A percentile compares a stretch with the other conserved stretches of the same genome.
Conservation (phyloP, 92 coral and sea anemone genomes). For the Epizoanthus ramosus region DNA sequence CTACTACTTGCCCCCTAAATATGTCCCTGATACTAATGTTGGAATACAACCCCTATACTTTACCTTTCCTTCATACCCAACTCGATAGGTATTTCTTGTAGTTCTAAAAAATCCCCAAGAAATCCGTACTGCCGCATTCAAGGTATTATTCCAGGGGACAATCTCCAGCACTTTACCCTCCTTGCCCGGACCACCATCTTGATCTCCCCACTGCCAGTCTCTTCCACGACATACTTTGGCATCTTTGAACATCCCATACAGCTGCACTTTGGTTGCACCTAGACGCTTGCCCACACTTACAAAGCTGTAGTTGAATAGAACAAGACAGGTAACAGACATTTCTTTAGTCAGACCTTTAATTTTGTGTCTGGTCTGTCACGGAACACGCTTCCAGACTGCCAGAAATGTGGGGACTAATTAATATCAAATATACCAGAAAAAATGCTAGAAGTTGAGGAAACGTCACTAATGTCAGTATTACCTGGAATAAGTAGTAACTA, state of each 20-base stretch:
- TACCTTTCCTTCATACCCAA: conserved; percentile 36
- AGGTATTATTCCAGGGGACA: conserved; percentile 10
- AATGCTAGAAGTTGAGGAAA: no score
- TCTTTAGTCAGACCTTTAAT: no score
- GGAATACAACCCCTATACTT: no score
- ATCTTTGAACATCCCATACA: conserved; percentile 25
- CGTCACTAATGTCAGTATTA: no score
- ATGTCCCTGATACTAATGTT: no score
- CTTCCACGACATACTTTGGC: conserved; percentile 39
- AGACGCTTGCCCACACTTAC: conserved; percentile 31
- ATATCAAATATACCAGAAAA: no score
- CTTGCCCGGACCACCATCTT: conserved; percentile 29
- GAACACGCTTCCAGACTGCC: no score
- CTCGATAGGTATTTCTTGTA: conserved; percentile 12
- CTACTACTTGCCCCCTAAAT: no score
- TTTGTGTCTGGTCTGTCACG: no score
- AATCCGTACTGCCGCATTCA: conserved; percentile 8
- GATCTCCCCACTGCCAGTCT: conserved; percentile 34
- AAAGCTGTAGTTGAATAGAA: not conserved
- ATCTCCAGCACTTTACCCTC: conserved; percentile 5
- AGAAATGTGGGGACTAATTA: no score
- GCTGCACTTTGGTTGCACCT: conserved; percentile 9
- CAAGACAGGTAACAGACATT: no score
- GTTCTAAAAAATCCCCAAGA: conserved; percentile 14
- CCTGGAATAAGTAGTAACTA: no score